Percentiles rank a stretch among this genome's conserved stretches.
phyloP scores from a whole-genome alignment of 1,140 invertebrate genomes.

The Euwallacea similis region DNA sequence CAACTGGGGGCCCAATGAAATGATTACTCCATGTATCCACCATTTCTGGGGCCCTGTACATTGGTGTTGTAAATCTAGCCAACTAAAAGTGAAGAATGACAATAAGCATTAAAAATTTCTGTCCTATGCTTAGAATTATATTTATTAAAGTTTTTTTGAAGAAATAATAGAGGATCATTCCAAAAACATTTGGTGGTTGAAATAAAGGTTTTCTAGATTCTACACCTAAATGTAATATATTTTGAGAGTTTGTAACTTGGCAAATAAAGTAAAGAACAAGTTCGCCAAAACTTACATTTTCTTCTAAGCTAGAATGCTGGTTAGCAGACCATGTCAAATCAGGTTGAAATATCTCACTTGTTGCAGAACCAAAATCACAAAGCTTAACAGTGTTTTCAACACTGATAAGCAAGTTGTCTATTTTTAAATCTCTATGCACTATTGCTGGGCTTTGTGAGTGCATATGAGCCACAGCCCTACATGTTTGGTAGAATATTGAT shows the following conservation, averaged over 20 bases:
- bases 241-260: too few relatives aligned
- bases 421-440: constrained; percentile 90
- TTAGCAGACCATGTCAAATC: constrained; percentile 90
- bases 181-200: too few relatives aligned
- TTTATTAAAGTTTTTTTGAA: too few relatives aligned
- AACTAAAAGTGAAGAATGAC: constrained; percentile 55
- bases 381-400: constrained; percentile 86
- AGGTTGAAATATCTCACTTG: constrained; percentile 79
- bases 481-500: constrained; percentile 89
- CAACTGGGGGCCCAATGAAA: constrained; percentile 83
- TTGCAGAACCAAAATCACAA: constrained; percentile 98
- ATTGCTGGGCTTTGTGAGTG: constrained; percentile 87
- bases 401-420: constrained; percentile 74
- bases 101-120: neutral
- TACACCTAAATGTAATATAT: too few relatives aligned
- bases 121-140: neutral
- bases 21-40: constrained; percentile 97
- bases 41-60: constrained; percentile 94
- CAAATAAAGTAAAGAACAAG: too few relatives aligned
- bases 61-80: constrained; percentile 77
- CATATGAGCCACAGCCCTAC: constrained; percentile 89
- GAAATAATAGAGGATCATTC: too few relatives aligned
- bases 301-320: constrained; percentile 89
- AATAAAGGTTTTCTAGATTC: too few relatives aligned
- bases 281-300: constrained; percentile 69